Base-by-base conservation (phyloP, 2,797 vertebrate genomes). In the Gobionotothen gibberifrons region DNA sequence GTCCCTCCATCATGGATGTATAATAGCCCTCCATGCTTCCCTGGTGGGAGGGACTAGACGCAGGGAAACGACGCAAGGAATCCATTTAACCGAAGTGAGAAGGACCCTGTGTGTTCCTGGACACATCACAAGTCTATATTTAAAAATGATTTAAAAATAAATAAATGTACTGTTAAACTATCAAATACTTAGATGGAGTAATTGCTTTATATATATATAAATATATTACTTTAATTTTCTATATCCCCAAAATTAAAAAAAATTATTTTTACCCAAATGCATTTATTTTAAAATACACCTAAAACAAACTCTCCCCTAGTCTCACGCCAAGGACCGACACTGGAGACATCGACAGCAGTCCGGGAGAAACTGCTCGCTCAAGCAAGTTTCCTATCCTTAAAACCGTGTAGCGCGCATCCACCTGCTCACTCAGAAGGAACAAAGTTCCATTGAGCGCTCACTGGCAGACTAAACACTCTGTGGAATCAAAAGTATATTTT, bases 361-460 rank as follows among this genome's bases (percentile, higher is more conserved):
- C 36, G 16, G 1, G 39, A 5, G 36, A 39, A 42, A 17, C 14
- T 16, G 1, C 19, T 43, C 17, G 3, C 9, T 14, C 4, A 22
- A 1, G 10, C 29, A 7, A 1, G 32, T 36, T 0, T 29, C 21
- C 2, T 9, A 13, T 16, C 9, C 11, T n/a, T 17, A 1, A 12
- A 1, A 42, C 1, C 10, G 66, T 36, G 12, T 3, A 17, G 21
- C 19, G 6, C 16, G 42, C 49, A 16, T 26, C 0, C 75, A 69
- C 57, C 79, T 53, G 71, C 10, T 0, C 16, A 15, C 3, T 2
- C 0, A 8, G 9, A 66, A 72, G 72, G 72, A 58, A 2, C 1
- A 3, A 2, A 8, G 46, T 19, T 52, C 4, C 12, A 40, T 52
- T 40, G 0, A 4, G 21, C 44, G 3, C 15, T 7, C 40, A 0